Conservation (phyloP, 2,113 vertebrate genomes). For the Nipponia nippon region DNA sequence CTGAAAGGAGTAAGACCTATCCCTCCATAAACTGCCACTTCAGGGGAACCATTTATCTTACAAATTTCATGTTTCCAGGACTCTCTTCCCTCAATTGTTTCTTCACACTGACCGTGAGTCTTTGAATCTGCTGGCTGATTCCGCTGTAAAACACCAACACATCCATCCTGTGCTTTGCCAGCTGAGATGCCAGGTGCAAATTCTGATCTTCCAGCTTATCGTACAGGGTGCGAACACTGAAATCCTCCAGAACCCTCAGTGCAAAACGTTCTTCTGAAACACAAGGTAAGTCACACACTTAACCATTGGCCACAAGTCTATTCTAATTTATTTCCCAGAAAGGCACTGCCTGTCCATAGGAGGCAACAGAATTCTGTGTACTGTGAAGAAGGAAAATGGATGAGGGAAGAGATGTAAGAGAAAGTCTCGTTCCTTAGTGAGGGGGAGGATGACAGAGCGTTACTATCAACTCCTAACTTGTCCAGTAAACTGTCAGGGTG, state of each 20-base stretch:
- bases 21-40: neutral
- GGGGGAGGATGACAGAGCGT: neutral
- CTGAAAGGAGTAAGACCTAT: rapidly evolving
- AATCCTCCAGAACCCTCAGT: conserved; percentile 80
- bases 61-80: neutral
- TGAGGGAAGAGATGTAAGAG: neutral
- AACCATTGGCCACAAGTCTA: rapidly evolving
- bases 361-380: neutral
- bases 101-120: conserved; percentile 73
- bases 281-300: neutral
- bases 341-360: rapidly evolving
- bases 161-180: conserved; percentile 84
- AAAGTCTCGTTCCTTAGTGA: neutral
- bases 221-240: conserved; percentile 87
- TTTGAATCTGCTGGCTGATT: conserved; percentile 77
- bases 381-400: neutral
- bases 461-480: neutral
- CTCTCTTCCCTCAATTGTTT: neutral
- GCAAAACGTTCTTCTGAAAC: conserved; percentile 53
- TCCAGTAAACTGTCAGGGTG: neutral
- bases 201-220: conserved; percentile 95
- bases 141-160: conserved; percentile 80
- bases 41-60: neutral
- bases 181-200: conserved; percentile 86
- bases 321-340: neutral